Evolutionary conservation across 2,888 invertebrate genomes (phyloP).

Genomic region (Eilema caniola): DNA sequence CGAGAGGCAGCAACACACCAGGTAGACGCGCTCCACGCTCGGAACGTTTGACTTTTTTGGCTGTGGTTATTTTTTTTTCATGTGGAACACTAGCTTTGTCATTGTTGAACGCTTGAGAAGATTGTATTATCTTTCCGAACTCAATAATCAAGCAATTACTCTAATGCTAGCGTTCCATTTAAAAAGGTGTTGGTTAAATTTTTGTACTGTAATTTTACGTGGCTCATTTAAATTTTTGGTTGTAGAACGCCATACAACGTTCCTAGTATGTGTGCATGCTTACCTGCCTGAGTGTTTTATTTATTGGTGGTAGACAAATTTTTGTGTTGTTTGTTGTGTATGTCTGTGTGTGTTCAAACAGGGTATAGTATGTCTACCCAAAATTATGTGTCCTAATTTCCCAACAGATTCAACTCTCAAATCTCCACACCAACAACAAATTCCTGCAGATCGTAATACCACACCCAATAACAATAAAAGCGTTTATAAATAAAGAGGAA

Average conservation of each 20-base stretch:
- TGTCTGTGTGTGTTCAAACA: slow-evolving; percentile 33
- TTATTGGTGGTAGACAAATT: slow-evolving; percentile 59
- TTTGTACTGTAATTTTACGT: slow-evolving; percentile 60
- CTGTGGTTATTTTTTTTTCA: slow-evolving; percentile 67
- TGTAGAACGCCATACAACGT: slow-evolving; percentile 68
- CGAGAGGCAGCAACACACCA: slow-evolving; percentile 82
- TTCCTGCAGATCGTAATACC: slow-evolving; percentile 40
- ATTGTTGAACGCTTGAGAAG: slow-evolving; percentile 2
- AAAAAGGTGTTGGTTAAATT: slow-evolving; percentile 72
- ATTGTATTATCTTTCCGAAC: neutral
- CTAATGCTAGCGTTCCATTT: slow-evolving; percentile 65
- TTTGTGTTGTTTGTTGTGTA: slow-evolving; percentile 48
- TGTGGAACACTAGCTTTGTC: slow-evolving; percentile 61
- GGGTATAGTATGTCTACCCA: slow-evolving; percentile 33
- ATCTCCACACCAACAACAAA: slow-evolving; percentile 26
- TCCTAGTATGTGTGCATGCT: slow-evolving; percentile 81
- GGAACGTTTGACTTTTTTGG: slow-evolving; percentile 78
- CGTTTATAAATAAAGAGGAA: slow-evolving; percentile 57
- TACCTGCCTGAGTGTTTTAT: slow-evolving; percentile 76
- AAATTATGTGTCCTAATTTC: slow-evolving; percentile 36
- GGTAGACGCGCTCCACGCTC: slow-evolving; percentile 83
- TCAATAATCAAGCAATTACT: slow-evolving; percentile 6
- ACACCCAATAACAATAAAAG: slow-evolving; percentile 50
- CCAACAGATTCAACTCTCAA: slow-evolving; percentile 31
- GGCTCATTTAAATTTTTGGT: slow-evolving; percentile 59